Base-by-base conservation (phyloP, 1,140 invertebrate genomes). In the Drosophila dunni region DNA sequence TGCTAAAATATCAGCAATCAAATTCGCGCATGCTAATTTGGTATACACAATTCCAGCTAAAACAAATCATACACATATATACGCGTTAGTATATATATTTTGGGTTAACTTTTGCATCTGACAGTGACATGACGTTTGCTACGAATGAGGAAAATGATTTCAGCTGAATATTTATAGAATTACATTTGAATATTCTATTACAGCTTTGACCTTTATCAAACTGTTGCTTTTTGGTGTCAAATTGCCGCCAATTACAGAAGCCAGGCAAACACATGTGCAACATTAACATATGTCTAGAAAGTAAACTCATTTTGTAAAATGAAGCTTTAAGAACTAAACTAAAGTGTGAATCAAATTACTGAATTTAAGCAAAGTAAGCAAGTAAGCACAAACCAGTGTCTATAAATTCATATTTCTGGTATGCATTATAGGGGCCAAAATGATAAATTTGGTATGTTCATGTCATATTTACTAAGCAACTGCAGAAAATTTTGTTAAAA, bases 71-170 rank as follows among this genome's bases (percentile, higher is more conserved):
- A 13, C 13, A 15, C 4, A 45, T 45, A 10, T 44, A 20, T 20
- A 20, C 17, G 24, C 2, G 17, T 20, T 20, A 53, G 10, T 42
- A 46, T 60, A 13, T 3, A 15, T 13, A 70, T 42, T 45, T 66
- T 33, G 13, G 36, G 6, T 44, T 29, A 44, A 48, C 20, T 61
- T 33, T 60, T 68, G 56, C 34, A 60, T 61, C 68, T 73, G 64
- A 73, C 64, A 73, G 56, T 61, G 34, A 73, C 70, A 73, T 61
- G 70, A 42, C 70, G 61, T 60, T 67, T 61, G 56, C 13, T 67
- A 15, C 33, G 15, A 10, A 44, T 15, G 20, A 34, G 20, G 11
- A 46, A 48, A 45, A 40, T 46, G 38, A 60, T 73, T 73, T 67
- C 33, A 3, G 13, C 11, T 20, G 17, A 54, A 40, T 24, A 45